Percentiles rank a stretch among this genome's conserved stretches.
phyloP scores from a whole-genome alignment of 2,888 invertebrate species.

The Rhingia rostrata region DNA sequence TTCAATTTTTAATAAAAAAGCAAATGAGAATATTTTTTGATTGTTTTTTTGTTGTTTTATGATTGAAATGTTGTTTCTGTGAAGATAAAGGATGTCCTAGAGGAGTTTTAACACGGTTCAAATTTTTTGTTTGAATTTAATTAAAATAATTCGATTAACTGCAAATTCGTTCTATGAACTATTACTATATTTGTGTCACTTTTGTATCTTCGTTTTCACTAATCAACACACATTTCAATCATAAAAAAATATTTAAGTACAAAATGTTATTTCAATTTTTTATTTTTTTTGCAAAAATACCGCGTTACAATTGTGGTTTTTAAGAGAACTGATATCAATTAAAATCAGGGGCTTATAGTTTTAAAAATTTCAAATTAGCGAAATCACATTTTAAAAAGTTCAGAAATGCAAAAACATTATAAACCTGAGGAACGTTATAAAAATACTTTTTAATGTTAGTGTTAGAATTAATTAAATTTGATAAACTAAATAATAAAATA shows the following conservation, averaged over 20 bases:
- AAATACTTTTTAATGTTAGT: no score
- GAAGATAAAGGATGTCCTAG: conserved; percentile 82
- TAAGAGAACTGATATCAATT: no score
- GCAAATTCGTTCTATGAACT: conserved; percentile 41
- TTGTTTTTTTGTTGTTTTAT: conserved; percentile 81
- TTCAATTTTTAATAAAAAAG: conserved; percentile 39
- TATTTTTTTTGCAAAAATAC: no score
- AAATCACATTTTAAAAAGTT: no score
- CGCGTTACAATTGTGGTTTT: no score
- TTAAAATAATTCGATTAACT: conserved; percentile 21
- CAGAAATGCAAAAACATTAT: no score
- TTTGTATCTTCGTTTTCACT: conserved; percentile 76
- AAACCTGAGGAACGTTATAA: no score
- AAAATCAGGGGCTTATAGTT: no score
- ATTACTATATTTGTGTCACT: conserved; percentile 33
- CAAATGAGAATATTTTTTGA: conserved; percentile 50
- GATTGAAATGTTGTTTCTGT: conserved; percentile 84
- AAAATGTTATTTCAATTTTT: no score
- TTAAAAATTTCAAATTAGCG: no score
- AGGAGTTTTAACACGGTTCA: conserved; percentile 30
- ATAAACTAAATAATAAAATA: no score
- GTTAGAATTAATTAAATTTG: no score
- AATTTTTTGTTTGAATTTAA: conserved; percentile 13
- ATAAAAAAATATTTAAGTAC: conserved; percentile 80
- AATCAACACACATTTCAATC: conserved; percentile 83